A percentile compares a stretch with the other conserved stretches of the same genome.
phyloP scores from a whole-genome alignment of 2,888 invertebrate species.

The Orchestes rusci region DNA sequence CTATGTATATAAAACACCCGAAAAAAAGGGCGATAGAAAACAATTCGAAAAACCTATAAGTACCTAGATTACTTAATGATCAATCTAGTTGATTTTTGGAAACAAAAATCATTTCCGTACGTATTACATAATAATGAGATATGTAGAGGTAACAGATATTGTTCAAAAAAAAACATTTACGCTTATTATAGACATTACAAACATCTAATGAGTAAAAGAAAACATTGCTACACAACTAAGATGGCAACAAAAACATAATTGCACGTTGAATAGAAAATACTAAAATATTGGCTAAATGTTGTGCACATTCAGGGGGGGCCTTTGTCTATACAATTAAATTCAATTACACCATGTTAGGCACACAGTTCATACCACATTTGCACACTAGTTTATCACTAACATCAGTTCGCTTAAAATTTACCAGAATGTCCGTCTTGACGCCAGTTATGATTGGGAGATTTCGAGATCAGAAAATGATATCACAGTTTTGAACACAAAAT shows the following conservation, averaged over 20 bases:
- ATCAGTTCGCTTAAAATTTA: constrained; percentile 22
- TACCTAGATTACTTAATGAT: not conserved
- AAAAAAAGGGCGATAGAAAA: constrained; percentile 1
- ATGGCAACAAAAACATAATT: constrained; percentile 14
- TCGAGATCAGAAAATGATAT: no score
- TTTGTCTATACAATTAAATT: constrained; percentile 19
- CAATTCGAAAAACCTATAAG: not conserved
- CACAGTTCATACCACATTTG: constrained; percentile 43
- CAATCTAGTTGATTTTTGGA: constrained; percentile 6
- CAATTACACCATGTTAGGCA: constrained; percentile 36
- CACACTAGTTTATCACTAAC: constrained; percentile 34
- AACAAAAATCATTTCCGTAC: constrained; percentile 14
- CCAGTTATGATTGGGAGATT: no score
- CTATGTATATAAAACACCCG: constrained; percentile 13
- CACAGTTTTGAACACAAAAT: no score
- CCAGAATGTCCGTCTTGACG: not conserved
- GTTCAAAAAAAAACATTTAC: not conserved
- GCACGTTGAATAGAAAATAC: constrained; percentile 21
- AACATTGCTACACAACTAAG: constrained; percentile 6
- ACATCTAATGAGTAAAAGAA: no score
- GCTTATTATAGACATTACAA: constrained; percentile 2
- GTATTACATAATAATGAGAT: constrained; percentile 16
- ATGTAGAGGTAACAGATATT: constrained; percentile 21
- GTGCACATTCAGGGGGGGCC: constrained; percentile 20
- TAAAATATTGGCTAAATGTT: constrained; percentile 23